These are phyloP conservation scores for Sarcoramphus papa DNA, from an alignment of 2,797 vertebrate species.

Conservation along the genomic window DNA sequence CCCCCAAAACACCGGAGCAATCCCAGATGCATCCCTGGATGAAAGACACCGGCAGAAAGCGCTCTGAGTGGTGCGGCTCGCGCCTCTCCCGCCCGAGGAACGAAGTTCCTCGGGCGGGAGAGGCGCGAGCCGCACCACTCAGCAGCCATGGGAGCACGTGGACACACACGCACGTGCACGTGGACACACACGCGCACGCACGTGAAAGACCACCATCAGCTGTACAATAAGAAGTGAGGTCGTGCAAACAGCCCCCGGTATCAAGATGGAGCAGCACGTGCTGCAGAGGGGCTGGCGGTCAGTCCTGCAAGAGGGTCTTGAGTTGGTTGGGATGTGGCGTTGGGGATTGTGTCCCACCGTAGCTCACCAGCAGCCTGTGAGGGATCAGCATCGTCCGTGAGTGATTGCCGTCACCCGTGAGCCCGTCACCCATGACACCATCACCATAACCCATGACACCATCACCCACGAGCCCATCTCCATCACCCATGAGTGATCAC, in stretches of 20 bases:
- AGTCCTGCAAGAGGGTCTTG: too few relatives aligned
- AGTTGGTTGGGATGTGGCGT: not conserved
- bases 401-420: not conserved
- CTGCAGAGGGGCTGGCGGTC: not conserved
- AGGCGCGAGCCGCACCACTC: not conserved
- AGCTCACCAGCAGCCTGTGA: not conserved
- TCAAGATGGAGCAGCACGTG: not conserved
- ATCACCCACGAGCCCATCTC: too few relatives aligned
- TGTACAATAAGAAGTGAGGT: not conserved
- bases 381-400: not conserved
- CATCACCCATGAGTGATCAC: not conserved
- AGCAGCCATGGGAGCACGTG: not conserved
- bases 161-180: not conserved
- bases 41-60: not conserved
- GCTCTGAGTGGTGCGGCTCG: not conserved
- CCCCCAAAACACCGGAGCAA: not conserved
- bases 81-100: not conserved
- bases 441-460: not conserved
- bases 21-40: not conserved
- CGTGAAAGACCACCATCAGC: not conserved
- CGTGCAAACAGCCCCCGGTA: not conserved
- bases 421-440: not conserved
- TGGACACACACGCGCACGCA: too few relatives aligned
- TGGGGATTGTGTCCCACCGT: too few relatives aligned
- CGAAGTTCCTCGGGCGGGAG: accelerated